Evolutionary conservation across 2,113 vertebrate genomes (phyloP), one percentile per base, ranked within the genome.

Genomic region (Athene noctua): DNA sequence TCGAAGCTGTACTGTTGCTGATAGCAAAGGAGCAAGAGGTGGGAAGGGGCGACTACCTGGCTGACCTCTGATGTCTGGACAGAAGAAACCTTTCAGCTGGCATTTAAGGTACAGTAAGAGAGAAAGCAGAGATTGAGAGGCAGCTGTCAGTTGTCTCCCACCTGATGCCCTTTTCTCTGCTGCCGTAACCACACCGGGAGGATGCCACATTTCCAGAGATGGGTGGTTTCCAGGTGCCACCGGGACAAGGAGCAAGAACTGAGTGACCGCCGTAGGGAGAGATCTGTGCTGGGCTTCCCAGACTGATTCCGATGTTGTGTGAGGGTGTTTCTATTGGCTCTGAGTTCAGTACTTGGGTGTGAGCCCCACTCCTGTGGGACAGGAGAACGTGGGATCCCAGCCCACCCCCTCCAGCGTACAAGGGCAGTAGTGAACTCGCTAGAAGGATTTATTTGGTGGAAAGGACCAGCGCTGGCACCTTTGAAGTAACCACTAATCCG

Each of bases 311-410:
- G 51, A 3, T 49, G 25, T 55, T 65, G 49, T 44, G 42, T 0
- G 2, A 63, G 7, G 20, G 15, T 30, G 17, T 58, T 44, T 47
- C 38, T 9, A 19, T 32, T 71, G 29, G 4, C 47, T 27, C 23
- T 0, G 1, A 51, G 32, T 27, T 77, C 40, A 14, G 57, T 14
- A 36, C 20, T 5, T 0, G 2, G 29, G 34, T 22, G 30, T 0
- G 8, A 51, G n/a, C 16, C 40, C 59, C 29, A 8, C 34, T 3
- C 0, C 20, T 49, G 57, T 25, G 42, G 27, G 55, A 22, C 34
- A 18, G 67, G 29, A 88, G 32, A 51, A 13, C 1, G 0, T 8
- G 52, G 0, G 2, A 29, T 30, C 61, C 36, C 55, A 84, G 34
- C 34, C 38, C 57, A 44, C 1, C 14, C 38, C 19, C 13, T 40